A percentile compares a stretch with the other conserved stretches of the same genome.
phyloP scores from a whole-genome alignment of 64 coral and sea anemone species.

The Cladopsammia gracilis region DNA sequence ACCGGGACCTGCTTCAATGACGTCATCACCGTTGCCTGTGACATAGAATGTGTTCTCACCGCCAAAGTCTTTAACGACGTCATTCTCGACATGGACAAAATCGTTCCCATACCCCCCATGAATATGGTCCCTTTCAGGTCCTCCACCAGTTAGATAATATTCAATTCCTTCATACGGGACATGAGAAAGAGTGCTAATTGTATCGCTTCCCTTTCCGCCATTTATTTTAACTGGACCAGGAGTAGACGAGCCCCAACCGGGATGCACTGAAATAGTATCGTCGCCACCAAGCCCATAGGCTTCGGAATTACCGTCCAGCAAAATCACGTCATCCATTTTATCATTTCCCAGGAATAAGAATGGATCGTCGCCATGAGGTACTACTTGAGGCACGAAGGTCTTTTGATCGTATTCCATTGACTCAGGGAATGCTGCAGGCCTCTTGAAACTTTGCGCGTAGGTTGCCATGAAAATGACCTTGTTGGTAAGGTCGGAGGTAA shows the following conservation, averaged over 20 bases:
- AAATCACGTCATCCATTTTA: not conserved
- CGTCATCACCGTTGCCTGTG: constrained; percentile 14
- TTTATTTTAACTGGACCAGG: constrained; percentile 1
- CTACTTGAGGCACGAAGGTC: constrained; percentile 12
- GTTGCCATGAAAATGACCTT: constrained; percentile 44
- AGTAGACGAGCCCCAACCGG: no score
- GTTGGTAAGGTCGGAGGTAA: not conserved
- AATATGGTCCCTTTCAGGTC: constrained; percentile 42
- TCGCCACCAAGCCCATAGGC: constrained; percentile 55
- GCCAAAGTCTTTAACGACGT: not conserved
- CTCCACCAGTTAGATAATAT: constrained; percentile 29
- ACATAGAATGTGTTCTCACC: constrained; percentile 31
- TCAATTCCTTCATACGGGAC: not conserved
- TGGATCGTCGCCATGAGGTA: not conserved
- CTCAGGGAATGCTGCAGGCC: not conserved
- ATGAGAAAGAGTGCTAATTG: not conserved
- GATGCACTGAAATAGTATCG: constrained; percentile 13
- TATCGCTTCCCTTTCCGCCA: constrained; percentile 35
- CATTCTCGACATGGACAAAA: constrained; percentile 37
- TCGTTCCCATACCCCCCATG: constrained; percentile 4
- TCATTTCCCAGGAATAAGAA: constrained; percentile 42
- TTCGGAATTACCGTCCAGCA: constrained; percentile 31
- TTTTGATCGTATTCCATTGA: not conserved
- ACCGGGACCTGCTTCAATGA: not conserved
- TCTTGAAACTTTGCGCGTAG: constrained; percentile 4